These are phyloP conservation scores for Euphysa ruthae DNA, from an alignment of 30 jellyfish, hydroid and myxozoan genomes.

Conservation along the genomic window DNA sequence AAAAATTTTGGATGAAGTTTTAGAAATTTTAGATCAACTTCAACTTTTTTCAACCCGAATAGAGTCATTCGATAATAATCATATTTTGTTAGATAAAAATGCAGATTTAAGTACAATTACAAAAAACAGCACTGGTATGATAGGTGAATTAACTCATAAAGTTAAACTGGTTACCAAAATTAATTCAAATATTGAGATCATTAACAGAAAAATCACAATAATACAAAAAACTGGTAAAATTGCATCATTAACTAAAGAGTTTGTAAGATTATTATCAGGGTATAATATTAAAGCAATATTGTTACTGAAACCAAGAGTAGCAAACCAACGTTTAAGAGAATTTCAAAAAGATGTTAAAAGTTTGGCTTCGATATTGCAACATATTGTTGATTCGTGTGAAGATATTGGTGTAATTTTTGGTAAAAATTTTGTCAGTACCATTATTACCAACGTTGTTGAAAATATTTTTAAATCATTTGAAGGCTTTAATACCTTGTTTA, in stretches of 20 bases:
- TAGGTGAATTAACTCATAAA: constrained; percentile 53
- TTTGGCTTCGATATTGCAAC: too few species aligned
- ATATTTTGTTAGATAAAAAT: constrained; percentile 29
- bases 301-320: constrained; percentile 73
- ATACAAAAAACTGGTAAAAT: constrained; percentile 66
- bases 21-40: too few species aligned
- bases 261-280: constrained; percentile 45
- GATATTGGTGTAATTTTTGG: constrained; percentile 55
- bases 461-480: constrained; percentile 38
- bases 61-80: too few species aligned
- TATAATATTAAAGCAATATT: constrained; percentile 60
- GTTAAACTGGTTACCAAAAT: constrained; percentile 38
- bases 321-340: too few species aligned
- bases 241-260: constrained; percentile 52
- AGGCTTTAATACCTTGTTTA: constrained; percentile 41
- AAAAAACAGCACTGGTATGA: constrained; percentile 44
- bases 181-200: constrained; percentile 31
- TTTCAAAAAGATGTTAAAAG: too few species aligned
- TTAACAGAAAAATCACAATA: constrained; percentile 33
- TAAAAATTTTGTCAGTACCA: constrained; percentile 23
- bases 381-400: too few species aligned
- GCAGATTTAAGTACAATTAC: constrained; percentile 52
- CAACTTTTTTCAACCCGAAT: too few species aligned
- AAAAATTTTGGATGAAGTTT: too few species aligned
- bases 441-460: constrained; percentile 16